phyloP scores from a whole-genome alignment of 2,888 invertebrate genomes.

The Drosophila paucipuncta region DNA sequence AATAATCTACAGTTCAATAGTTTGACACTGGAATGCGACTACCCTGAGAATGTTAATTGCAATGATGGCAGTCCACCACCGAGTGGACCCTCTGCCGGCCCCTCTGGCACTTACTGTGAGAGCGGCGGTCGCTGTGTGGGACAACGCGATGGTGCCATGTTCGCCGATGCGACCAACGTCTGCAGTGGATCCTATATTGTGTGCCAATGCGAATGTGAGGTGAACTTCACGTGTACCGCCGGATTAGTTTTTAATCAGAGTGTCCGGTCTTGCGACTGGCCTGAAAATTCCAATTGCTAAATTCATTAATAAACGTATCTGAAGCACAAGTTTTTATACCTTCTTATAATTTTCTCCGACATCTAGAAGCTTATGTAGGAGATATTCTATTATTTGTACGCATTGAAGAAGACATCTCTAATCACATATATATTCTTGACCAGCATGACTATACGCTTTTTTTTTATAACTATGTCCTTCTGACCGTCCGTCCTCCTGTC shows the following conservation, averaged over 20 bases:
- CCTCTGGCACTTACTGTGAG: conserved; percentile 75
- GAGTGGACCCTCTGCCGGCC: conserved; percentile 75
- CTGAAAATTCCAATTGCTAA: conserved; percentile 55
- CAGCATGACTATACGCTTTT: not conserved
- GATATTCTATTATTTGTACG: not conserved
- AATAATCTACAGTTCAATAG: conserved; percentile 68
- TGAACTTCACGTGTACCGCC: conserved; percentile 49
- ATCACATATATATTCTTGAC: not conserved
- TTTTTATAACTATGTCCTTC: not conserved
- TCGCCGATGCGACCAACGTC: conserved; percentile 21
- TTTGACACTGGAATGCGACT: conserved; percentile 60
- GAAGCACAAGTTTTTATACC: not conserved
- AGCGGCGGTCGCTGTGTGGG: conserved; percentile 64
- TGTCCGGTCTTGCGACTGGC: conserved; percentile 67
- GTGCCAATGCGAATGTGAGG: conserved; percentile 81
- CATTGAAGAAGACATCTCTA: not conserved
- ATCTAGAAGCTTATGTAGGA: not conserved
- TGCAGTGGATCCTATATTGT: conserved; percentile 61
- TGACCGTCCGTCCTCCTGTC: not conserved
- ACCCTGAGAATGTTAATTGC: conserved; percentile 69
- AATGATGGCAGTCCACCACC: conserved; percentile 65
- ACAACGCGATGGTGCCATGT: conserved; percentile 53
- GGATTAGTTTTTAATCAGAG: conserved; percentile 57
- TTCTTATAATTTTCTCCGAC: not conserved
- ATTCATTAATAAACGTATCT: conserved; percentile 38